Conservation (phyloP, 2,113 vertebrate species). For the Phycodurus eques region DNA sequence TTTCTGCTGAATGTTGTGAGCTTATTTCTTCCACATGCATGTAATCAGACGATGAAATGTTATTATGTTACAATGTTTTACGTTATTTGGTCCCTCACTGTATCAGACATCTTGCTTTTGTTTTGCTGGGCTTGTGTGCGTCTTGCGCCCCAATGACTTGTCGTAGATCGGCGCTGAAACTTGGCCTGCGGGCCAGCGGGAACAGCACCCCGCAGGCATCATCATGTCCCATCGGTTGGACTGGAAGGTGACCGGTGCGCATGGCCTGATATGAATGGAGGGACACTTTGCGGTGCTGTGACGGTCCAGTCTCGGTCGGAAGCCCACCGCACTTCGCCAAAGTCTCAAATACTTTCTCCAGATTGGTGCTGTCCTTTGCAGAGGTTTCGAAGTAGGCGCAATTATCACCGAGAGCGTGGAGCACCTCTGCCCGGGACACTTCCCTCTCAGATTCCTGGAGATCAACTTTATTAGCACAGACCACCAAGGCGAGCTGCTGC, state of each 20-base stretch:
- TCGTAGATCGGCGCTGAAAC: slow-evolving; percentile 72
- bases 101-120: slow-evolving; percentile 62
- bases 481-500: slow-evolving; percentile 57
- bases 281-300: slow-evolving; percentile 73
- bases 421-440: slow-evolving; percentile 56
- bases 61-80: background rate
- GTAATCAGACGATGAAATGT: background rate
- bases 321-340: slow-evolving; percentile 70
- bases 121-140: slow-evolving; percentile 41
- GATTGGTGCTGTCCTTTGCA: slow-evolving; percentile 71
- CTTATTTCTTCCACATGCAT: background rate
- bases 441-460: slow-evolving; percentile 44
- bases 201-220: slow-evolving; percentile 65
- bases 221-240: slow-evolving; percentile 22
- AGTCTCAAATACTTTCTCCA: slow-evolving; percentile 72
- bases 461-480: slow-evolving; percentile 77
- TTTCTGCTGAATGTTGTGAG: background rate
- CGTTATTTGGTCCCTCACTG: slow-evolving; percentile 50
- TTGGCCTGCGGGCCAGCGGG: slow-evolving; percentile 72
- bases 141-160: slow-evolving; percentile 60
- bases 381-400: slow-evolving; percentile 75
- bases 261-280: slow-evolving; percentile 72
- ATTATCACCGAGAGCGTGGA: slow-evolving; percentile 51
- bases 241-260: slow-evolving; percentile 26
- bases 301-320: slow-evolving; percentile 73